These are phyloP conservation scores for Drosophila busckii DNA, from an alignment of 1,140 invertebrate species.

Conservation along the genomic window DNA sequence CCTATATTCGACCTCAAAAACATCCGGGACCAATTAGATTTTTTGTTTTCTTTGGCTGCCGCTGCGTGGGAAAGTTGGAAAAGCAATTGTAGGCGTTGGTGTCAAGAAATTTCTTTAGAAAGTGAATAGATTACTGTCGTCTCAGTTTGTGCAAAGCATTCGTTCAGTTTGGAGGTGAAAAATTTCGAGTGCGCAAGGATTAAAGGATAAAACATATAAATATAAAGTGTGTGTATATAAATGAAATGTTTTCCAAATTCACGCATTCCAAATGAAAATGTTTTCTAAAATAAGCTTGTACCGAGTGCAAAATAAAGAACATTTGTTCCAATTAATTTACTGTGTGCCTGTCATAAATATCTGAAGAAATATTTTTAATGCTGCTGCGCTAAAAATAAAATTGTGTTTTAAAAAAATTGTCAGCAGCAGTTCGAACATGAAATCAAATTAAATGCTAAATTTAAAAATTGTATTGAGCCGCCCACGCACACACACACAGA, in stretches of 20 bases:
- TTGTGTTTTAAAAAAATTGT: conserved; percentile 56
- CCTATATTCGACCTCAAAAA: conserved; percentile 71
- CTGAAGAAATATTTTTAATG: conserved; percentile 22
- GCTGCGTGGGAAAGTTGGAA: conserved; percentile 63
- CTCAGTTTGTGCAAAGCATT: conserved; percentile 60
- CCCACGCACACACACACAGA: conserved; percentile 35
- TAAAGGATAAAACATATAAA: conserved; percentile 28
- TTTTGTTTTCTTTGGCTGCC: conserved; percentile 19
- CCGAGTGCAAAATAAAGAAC: conserved; percentile 45
- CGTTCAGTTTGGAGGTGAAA: conserved; percentile 59
- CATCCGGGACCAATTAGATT: conserved; percentile 45
- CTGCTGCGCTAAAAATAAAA: conserved; percentile 51
- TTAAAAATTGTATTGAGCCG: conserved; percentile 24
- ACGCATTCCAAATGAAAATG: conserved; percentile 1
- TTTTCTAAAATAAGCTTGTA: conserved; percentile 12
- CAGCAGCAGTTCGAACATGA: conserved; percentile 48
- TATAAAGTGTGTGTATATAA: conserved; percentile 23
- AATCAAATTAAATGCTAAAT: conserved; percentile 49
- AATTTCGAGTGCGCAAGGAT: conserved; percentile 18
- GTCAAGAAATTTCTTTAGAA: conserved; percentile 66
- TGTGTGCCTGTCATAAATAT: conserved; percentile 40
- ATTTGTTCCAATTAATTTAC: conserved; percentile 66
- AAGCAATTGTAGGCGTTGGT: conserved; percentile 69
- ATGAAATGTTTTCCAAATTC: conserved; percentile 8
- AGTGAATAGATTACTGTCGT: conserved; percentile 37